Conservation (phyloP, 1,140 invertebrate genomes). For the Drosophila varians region DNA sequence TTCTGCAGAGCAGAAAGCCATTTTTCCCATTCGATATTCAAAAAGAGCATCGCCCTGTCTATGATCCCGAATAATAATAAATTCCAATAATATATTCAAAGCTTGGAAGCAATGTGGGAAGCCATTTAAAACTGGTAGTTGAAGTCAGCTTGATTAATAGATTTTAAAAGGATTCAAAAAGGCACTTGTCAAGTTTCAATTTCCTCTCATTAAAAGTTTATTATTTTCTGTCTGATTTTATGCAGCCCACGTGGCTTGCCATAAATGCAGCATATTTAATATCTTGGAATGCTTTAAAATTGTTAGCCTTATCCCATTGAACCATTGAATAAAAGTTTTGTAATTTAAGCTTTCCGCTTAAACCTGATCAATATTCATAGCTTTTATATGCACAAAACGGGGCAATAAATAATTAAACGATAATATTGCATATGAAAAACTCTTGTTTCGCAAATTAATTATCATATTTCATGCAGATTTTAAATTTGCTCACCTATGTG, state of each 20-base stretch:
- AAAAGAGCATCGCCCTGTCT: neutral
- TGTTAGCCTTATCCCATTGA: too few relatives aligned
- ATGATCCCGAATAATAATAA: neutral
- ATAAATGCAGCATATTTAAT: neutral
- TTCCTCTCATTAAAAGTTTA: neutral
- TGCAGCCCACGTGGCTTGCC: neutral
- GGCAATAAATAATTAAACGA: constrained; percentile 53
- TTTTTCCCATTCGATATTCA: neutral
- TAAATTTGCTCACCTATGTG: constrained; percentile 29
- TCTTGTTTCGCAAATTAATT: constrained; percentile 51
- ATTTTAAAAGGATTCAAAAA: neutral
- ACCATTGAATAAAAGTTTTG: constrained; percentile 7
- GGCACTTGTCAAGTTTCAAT: neutral
- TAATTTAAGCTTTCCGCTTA: constrained; percentile 22
- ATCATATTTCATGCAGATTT: constrained; percentile 54
- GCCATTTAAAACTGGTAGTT: too few relatives aligned
- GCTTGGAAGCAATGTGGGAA: neutral
- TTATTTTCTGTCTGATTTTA: neutral
- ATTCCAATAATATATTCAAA: neutral
- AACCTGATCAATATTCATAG: constrained; percentile 35
- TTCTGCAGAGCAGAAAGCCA: constrained; percentile 5
- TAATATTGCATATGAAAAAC: constrained; percentile 25
- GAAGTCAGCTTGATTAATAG: neutral
- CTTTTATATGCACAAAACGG: constrained; percentile 22
- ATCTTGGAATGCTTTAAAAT: neutral